phyloP scores from a whole-genome alignment of 1,140 invertebrate species.

The Drosophila willistoni region DNA sequence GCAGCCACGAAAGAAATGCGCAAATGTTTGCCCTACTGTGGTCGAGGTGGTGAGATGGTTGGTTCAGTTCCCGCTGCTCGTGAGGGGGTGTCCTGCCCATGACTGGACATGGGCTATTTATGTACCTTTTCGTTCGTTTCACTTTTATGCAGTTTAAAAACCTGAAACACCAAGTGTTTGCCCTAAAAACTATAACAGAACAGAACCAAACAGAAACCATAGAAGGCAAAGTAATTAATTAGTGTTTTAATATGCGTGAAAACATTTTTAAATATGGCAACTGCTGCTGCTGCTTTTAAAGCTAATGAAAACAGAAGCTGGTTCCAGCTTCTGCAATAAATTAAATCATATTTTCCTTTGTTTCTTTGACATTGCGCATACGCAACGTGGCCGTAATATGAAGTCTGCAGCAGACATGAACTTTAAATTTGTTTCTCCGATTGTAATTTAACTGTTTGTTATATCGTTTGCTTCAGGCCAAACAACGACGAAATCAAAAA shows the following conservation, averaged over 20 bases:
- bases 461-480: slow-evolving; percentile 41
- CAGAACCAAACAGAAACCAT: not conserved
- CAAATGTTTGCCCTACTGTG: slow-evolving; percentile 58
- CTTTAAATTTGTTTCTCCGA: slow-evolving; percentile 25
- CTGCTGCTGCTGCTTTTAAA: slow-evolving; percentile 26
- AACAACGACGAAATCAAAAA: not conserved
- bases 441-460: slow-evolving; percentile 55
- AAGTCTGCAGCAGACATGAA: slow-evolving; percentile 30
- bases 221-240: slow-evolving; percentile 59
- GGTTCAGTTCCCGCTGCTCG: not conserved
- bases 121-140: slow-evolving; percentile 16
- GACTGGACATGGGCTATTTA: slow-evolving; percentile 39
- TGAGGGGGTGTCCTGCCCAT: slow-evolving; percentile 32
- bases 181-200: slow-evolving; percentile 26
- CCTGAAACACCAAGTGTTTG: slow-evolving; percentile 31
- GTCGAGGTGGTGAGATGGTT: slow-evolving; percentile 3
- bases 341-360: slow-evolving; percentile 54
- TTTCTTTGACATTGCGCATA: slow-evolving; percentile 50
- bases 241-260: slow-evolving; percentile 62
- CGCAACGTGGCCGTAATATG: slow-evolving; percentile 30
- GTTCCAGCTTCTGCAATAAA: slow-evolving; percentile 25
- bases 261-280: slow-evolving; percentile 59
- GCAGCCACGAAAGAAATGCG: slow-evolving; percentile 70
- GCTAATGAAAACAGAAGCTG: too few species aligned
- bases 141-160: slow-evolving; percentile 51